These are phyloP conservation scores for Intellagama lesueurii DNA, from an alignment of 2,797 vertebrate species.

Conservation along the genomic window DNA sequence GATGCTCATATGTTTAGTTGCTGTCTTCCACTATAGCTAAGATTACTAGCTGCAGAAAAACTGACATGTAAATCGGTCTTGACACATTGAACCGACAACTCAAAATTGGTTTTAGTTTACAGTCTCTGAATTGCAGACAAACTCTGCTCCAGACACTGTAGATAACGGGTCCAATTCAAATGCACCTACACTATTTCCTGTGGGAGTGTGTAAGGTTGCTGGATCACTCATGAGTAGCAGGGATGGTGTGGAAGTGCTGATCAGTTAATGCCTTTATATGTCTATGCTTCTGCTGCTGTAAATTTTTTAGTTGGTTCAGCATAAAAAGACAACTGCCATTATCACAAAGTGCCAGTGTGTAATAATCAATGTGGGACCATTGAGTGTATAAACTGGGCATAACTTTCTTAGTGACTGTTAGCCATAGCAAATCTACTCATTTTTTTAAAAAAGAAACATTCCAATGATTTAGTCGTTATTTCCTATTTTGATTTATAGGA, in stretches of 20 bases:
- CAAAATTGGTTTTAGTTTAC: background rate
- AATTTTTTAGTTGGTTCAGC: background rate
- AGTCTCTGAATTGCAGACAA: background rate
- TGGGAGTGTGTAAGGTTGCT: background rate
- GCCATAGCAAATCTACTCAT: too few relatives aligned
- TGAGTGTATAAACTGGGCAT: background rate
- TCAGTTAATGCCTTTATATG: background rate
- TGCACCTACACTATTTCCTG: background rate
- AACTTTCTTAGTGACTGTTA: too few relatives aligned
- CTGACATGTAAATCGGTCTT: constrained; percentile 22
- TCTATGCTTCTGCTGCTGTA: background rate
- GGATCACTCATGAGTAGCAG: background rate
- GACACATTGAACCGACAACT: constrained; percentile 22
- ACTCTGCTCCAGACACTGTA: too few relatives aligned
- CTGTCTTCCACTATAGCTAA: background rate
- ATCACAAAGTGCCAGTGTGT: background rate
- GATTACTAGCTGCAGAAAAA: constrained; percentile 1
- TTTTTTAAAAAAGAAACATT: too few relatives aligned
- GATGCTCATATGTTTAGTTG: constrained; percentile 48
- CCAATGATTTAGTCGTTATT: too few relatives aligned
- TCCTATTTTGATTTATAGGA: too few relatives aligned
- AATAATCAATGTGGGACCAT: background rate
- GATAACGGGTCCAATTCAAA: background rate
- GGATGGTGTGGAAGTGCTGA: background rate
- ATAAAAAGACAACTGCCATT: background rate